Base-by-base conservation (phyloP, 2,888 invertebrate genomes). In the Julus scandinavius region DNA sequence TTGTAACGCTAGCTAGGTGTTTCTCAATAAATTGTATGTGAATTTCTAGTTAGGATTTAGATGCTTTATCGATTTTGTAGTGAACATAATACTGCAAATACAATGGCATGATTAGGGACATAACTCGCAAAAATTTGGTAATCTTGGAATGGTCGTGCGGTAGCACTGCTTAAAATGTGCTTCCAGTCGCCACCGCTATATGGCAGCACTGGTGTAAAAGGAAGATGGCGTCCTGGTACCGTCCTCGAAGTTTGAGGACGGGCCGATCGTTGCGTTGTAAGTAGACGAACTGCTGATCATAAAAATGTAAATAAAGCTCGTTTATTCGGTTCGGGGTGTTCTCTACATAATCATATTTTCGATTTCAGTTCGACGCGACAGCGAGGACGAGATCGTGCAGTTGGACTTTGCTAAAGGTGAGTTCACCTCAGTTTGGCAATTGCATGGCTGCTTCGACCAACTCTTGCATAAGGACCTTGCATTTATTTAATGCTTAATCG, bases 331-430 rank as follows among this genome's bases (percentile, higher is more conserved):
- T 86, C 20, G 1, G 49, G 29, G 11, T 15, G 11, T 15, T 84
- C 54, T n/a, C 87, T 88, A 88, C 87, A n/a, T 89, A 45, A n/a
- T 15, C 38, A 41, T n/a, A 87, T 88, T 87, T 86, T 63, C 50
- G 15, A 87, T 87, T 88, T 41, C 87, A 91, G 90, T 89, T 87
- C 90, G 91, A 72, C 88, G 89, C 87, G 90, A 90, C 50, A 90
- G 90, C 89, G 90, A 90, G 88, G 90, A 90, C 84, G 91, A 91
- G 83, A 89, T 89, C 88, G 89, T 90, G 80, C 88, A 89, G 54
- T 58, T 91, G 40, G 91, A 91, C 88, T 89, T 89, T 72, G 88
- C 88, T 80, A 90, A 89, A 91, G 90, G 91, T 90, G 38, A 38
- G 20, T 20, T 83, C 38, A 40, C 41, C 41, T 20, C 38, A 13